phyloP scores from a whole-genome alignment of 2,888 invertebrate genomes.

The Amblyteles armatorius region DNA sequence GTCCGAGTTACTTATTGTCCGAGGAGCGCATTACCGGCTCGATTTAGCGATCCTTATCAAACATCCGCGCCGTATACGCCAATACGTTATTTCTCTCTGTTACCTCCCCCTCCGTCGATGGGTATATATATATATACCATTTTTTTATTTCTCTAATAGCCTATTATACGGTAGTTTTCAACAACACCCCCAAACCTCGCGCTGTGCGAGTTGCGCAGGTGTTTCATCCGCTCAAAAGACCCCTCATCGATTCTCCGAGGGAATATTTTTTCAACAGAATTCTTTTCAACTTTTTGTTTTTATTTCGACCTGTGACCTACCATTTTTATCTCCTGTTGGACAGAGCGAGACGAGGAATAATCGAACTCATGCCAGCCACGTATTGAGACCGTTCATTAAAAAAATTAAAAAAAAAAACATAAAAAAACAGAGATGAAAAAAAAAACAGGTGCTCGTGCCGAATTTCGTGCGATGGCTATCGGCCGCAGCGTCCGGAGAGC shows the following conservation, averaged over 20 bases:
- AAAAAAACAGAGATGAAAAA: neutral
- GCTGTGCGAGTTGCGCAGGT: constrained; percentile 32
- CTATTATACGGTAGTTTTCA: constrained; percentile 65
- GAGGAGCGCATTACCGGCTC: constrained; percentile 66
- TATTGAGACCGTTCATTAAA: constrained; percentile 22
- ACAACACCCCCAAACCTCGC: constrained; percentile 58
- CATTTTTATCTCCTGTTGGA: neutral
- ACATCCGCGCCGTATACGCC: constrained; percentile 46
- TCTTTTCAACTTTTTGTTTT: neutral
- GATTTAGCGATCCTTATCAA: constrained; percentile 68
- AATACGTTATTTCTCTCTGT: constrained; percentile 61
- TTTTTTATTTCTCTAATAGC: constrained; percentile 58
- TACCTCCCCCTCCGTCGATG: constrained; percentile 38
- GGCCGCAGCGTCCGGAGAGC: constrained; percentile 58
- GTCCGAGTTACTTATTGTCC: constrained; percentile 67
- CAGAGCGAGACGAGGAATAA: neutral
- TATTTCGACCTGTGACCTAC: neutral
- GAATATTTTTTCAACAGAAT: no score
- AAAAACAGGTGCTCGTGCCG: constrained; percentile 36
- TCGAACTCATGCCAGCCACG: constrained; percentile 17
- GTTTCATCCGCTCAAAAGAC: neutral
- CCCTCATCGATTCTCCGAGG: neutral
- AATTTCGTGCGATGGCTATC: constrained; percentile 68
- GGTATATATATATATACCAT: neutral
- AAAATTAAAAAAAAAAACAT: neutral